Base-by-base conservation (phyloP, 2,888 invertebrate species). In the Callyntrura sp. region DNA sequence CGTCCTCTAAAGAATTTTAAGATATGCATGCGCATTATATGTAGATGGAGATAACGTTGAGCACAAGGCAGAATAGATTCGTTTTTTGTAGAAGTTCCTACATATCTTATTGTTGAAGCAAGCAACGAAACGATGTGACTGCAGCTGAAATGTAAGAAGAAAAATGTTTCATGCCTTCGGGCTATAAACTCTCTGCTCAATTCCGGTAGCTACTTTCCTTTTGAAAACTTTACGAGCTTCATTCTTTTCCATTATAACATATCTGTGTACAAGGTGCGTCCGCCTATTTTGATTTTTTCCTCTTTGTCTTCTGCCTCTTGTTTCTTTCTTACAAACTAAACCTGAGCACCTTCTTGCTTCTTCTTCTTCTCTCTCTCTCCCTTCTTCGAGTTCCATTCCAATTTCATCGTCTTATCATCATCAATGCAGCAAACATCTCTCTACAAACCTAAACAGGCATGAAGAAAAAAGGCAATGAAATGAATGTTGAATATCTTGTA, bases 141-240 rank as follows among this genome's bases (percentile, higher is more conserved):
- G 55, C 9, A 60, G 62, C 35, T 76, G n/a, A 23, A 28, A 79
- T 35, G 65, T 65, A 57, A 70, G 78, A 85, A 83, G 62, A 83
- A 81, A 91, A 90, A 88, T 90, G 79, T 57, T 84, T 48, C 62
- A 90, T 90, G 51, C 88, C 93, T 91, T 45, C 90, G 68, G 91
- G 93, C 88, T 82, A 91, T 91, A 90, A 35, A 35, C 35, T 35
- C 92, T 91, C 90, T 91, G 78, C 91, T 92, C 89, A 93, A 93
- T 93, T 93, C 93, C 93, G 92, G 93, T 92, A 93, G 93, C 93
- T 91, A 87, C 90, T 92, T 93, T 93, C 92, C 90, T 93, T 92
- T 93, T 92, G 92, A 93, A 93, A 93, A 91, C 92, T 93, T 93
- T 93, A 93, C 92, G 93, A 93, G 92, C 92, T 90, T 91, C 92